These are phyloP conservation scores for Huso huso DNA, from an alignment of 2,797 vertebrate genomes.

Conservation along the genomic window DNA sequence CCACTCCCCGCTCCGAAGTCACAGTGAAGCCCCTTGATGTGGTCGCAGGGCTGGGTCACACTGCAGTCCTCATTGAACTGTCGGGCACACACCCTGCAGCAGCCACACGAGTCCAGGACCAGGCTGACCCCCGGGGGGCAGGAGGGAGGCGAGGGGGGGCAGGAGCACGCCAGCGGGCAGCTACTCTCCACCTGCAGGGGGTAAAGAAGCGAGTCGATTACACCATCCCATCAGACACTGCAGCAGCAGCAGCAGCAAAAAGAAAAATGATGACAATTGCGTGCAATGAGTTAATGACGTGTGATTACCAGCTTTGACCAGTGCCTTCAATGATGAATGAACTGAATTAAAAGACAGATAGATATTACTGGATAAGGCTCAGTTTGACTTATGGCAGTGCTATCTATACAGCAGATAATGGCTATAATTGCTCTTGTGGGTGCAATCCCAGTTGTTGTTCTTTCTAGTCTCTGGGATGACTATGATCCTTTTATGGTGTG, in stretches of 20 bases:
- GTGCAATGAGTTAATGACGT: not conserved
- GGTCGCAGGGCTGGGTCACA: constrained; percentile 51
- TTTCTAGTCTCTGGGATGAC: too few species aligned
- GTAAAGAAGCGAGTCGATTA: constrained; percentile 1
- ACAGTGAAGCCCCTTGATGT: constrained; percentile 66
- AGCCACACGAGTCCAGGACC: constrained; percentile 54
- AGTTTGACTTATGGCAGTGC: too few species aligned
- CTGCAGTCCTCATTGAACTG: constrained; percentile 65
- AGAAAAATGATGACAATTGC: not conserved
- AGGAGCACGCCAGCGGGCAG: constrained; percentile 49
- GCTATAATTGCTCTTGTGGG: too few species aligned
- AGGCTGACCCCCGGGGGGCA: constrained; percentile 54
- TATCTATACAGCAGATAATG: too few species aligned
- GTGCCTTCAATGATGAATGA: too few species aligned
- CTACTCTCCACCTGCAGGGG: constrained; percentile 33
- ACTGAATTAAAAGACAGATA: too few species aligned
- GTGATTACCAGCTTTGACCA: not conserved
- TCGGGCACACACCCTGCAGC: constrained; percentile 60
- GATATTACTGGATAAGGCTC: too few species aligned
- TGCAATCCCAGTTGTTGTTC: too few species aligned
- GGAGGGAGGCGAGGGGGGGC: constrained; percentile 28
- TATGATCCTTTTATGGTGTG: too few species aligned
- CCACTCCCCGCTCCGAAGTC: constrained; percentile 53
- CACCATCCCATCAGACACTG: not conserved
- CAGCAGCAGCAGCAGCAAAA: not conserved